These are phyloP conservation scores for Drosophila oshimai DNA, from an alignment of 1,140 invertebrate species.

Conservation along the genomic window DNA sequence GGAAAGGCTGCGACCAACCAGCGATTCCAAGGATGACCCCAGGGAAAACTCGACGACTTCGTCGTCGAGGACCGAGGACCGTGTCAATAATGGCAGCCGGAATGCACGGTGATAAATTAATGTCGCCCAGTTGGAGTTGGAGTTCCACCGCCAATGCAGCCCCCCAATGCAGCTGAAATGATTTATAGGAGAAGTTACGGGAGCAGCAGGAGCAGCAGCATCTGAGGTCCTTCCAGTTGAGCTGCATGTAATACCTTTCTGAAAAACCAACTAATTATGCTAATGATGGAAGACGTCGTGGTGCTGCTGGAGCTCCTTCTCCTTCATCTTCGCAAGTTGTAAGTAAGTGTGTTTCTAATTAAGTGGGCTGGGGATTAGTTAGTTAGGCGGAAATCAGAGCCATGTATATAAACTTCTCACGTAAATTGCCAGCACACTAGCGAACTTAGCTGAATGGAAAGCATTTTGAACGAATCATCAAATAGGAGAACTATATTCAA, in stretches of 20 bases:
- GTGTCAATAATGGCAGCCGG: conserved; percentile 65
- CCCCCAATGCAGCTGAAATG: conserved; percentile 45
- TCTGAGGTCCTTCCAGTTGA: neutral
- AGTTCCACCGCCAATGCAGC: conserved; percentile 74
- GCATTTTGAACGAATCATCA: conserved; percentile 9
- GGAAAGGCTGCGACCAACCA: neutral
- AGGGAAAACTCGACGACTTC: conserved; percentile 4
- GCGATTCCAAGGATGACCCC: conserved; percentile 7
- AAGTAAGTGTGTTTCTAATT: conserved; percentile 72
- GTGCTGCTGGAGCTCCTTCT: conserved; percentile 19
- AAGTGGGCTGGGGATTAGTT: conserved; percentile 64
- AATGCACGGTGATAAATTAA: conserved; percentile 76
- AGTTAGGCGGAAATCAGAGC: conserved; percentile 50
- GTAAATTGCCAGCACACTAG: conserved; percentile 42
- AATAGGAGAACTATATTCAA: conserved; percentile 21
- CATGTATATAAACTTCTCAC: conserved; percentile 62
- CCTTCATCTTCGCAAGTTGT: conserved; percentile 46
- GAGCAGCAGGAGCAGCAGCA: neutral
- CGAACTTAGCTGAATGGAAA: conserved; percentile 32
- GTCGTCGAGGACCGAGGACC: conserved; percentile 8
- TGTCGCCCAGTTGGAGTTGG: conserved; percentile 53
- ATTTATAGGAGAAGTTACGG: conserved; percentile 13
- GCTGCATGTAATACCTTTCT: conserved; percentile 47
- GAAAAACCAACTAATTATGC: conserved; percentile 63
- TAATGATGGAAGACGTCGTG: conserved; percentile 40